Conservation (phyloP, 2,888 invertebrate genomes). For the Plemyria rubiginata region DNA sequence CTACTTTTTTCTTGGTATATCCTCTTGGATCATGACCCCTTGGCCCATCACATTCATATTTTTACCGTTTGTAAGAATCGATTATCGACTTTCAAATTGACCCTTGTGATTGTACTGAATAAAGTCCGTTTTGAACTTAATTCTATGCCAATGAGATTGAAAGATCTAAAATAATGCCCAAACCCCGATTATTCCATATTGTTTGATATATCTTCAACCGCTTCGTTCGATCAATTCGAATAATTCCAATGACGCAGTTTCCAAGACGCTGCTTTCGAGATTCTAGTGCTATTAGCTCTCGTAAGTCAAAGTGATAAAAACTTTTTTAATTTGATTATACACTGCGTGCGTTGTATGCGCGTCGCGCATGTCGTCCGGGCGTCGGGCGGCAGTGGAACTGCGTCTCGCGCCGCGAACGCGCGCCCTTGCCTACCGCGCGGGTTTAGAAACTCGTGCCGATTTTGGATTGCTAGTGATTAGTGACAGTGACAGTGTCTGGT, state of each 20-base stretch:
- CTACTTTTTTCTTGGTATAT: no score
- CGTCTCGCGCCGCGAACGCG: conserved; percentile 68
- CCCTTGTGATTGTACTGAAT: no score
- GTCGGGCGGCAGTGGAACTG: conserved; percentile 66
- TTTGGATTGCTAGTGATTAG: conserved; percentile 53
- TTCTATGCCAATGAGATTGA: no score
- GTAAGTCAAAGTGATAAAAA: background rate
- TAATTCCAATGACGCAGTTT: background rate
- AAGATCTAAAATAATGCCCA: no score
- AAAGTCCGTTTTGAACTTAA: no score
- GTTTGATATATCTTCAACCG: background rate
- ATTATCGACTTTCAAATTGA: no score
- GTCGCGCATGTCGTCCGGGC: conserved; percentile 52
- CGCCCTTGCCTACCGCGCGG: conserved; percentile 50
- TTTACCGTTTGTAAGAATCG: no score
- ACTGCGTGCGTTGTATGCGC: conserved; percentile 51
- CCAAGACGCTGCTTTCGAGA: background rate
- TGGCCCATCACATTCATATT: no score
- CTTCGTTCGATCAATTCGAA: background rate
- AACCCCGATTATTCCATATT: no score
- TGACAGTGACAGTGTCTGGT: conserved; percentile 42
- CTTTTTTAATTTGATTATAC: conserved; percentile 18
- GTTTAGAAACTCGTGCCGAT: conserved; percentile 45
- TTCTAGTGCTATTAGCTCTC: no score
- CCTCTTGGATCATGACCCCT: no score